Evolutionary conservation across 2,888 invertebrate genomes (phyloP).

Genomic region (Crepidodera aurea): DNA sequence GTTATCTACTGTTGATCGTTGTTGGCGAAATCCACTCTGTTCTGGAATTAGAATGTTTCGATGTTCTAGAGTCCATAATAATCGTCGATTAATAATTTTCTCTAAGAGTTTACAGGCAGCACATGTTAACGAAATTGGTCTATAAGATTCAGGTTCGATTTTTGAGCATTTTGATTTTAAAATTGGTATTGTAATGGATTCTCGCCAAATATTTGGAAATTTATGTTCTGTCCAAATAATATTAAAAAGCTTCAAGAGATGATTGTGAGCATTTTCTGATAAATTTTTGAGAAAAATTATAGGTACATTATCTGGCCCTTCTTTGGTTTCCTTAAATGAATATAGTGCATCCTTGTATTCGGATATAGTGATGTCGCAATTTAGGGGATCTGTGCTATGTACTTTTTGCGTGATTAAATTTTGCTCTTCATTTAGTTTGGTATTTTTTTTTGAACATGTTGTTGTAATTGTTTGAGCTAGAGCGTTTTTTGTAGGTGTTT

Average conservation of each 20-base stretch:
- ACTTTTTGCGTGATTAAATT: neutral
- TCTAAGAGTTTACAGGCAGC: neutral
- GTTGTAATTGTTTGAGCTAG: too few species aligned
- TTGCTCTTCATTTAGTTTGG: too few species aligned
- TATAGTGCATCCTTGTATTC: neutral
- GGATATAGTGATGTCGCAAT: neutral
- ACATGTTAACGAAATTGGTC: slow-evolving; percentile 18
- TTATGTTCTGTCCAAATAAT: neutral
- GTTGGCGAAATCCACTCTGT: slow-evolving; percentile 9
- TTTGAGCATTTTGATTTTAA: slow-evolving; percentile 6
- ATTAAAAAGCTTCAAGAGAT: slow-evolving; percentile 13
- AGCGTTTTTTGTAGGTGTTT: too few species aligned
- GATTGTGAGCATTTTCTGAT: neutral
- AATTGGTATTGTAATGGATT: slow-evolving; percentile 12
- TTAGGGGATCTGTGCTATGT: neutral
- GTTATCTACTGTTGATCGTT: slow-evolving; percentile 11
- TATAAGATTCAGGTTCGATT: slow-evolving; percentile 10
- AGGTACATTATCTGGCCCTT: slow-evolving; percentile 19
- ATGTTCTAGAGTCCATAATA: slow-evolving; percentile 1
- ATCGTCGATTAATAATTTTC: slow-evolving; percentile 11
- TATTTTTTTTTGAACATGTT: too few species aligned
- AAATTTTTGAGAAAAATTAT: slow-evolving; percentile 16
- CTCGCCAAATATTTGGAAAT: slow-evolving; percentile 1
- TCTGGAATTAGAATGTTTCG: neutral
- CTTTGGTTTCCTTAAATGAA: neutral